Conservation (phyloP, 2,797 vertebrate genomes). For the Acanthurus leucopareius region DNA sequence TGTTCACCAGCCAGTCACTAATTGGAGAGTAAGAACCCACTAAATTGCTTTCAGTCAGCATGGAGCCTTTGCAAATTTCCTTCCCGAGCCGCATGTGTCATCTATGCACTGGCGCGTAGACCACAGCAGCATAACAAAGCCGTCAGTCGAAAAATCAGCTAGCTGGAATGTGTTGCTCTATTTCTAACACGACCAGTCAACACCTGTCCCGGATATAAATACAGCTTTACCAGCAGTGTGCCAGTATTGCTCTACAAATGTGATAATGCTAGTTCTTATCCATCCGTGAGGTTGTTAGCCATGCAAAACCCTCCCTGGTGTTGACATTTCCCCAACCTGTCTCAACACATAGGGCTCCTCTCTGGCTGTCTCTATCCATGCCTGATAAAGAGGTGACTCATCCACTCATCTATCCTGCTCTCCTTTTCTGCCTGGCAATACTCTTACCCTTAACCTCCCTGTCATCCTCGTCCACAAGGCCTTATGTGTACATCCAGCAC, state of each 20-base stretch:
- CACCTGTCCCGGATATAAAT: constrained; percentile 63
- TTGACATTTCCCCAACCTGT: constrained; percentile 81
- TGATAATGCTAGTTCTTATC: constrained; percentile 78
- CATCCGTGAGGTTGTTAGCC: constrained; percentile 67
- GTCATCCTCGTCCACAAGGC: constrained; percentile 70
- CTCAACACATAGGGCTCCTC: constrained; percentile 75
- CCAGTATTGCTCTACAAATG: constrained; percentile 68
- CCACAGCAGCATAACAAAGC: constrained; percentile 36
- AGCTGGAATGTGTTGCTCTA: constrained; percentile 46
- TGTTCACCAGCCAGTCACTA: constrained; percentile 80
- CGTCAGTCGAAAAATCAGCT: constrained; percentile 24
- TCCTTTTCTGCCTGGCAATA: constrained; percentile 66
- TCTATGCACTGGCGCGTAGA: constrained; percentile 1
- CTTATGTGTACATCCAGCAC: constrained; percentile 85
- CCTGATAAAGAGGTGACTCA: constrained; percentile 82
- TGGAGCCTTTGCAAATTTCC: constrained; percentile 50
- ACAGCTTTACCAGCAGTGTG: constrained; percentile 42
- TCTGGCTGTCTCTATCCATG: constrained; percentile 68
- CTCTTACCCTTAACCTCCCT: constrained; percentile 55
- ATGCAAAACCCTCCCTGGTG: constrained; percentile 61
- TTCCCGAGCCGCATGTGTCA: constrained; percentile 33
- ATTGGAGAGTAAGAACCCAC: constrained; percentile 67
- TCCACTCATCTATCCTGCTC: constrained; percentile 65
- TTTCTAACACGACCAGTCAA: constrained; percentile 67
- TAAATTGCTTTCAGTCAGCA: constrained; percentile 55